phyloP scores from a whole-genome alignment of 2,113 vertebrate genomes.

The Cygnus buccinator region DNA sequence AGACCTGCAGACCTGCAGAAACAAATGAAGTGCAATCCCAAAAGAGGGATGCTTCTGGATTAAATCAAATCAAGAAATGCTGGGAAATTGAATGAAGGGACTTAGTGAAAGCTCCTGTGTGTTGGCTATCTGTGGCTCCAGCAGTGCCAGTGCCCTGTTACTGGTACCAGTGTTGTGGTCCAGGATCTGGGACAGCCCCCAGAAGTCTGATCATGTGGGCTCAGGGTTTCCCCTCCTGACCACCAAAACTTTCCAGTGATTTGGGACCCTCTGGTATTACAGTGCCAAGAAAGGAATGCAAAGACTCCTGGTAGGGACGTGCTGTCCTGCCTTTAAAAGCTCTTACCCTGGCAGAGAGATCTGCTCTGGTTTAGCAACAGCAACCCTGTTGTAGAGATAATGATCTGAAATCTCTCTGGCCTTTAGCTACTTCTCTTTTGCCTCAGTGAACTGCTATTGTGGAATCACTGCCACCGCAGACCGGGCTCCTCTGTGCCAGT shows the following conservation, averaged over 20 bases:
- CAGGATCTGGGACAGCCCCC: not conserved
- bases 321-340: not conserved
- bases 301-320: not conserved
- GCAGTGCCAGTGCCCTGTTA: not conserved
- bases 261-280: not conserved
- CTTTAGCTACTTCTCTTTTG: slow-evolving; percentile 26
- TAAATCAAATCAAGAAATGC: not conserved
- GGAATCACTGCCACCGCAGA: not conserved
- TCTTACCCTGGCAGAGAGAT: not conserved
- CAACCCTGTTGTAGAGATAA: not conserved
- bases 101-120: accelerated
- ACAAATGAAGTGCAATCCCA: too few species aligned
- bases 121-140: not conserved
- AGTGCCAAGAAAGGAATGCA: not conserved
- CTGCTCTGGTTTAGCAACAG: not conserved
- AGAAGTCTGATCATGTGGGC: accelerated
- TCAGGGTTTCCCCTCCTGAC: not conserved
- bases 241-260: not conserved
- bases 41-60: not conserved
- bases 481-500: not conserved
- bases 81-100: not conserved
- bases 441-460: slow-evolving; percentile 22
- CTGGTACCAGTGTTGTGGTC: not conserved
- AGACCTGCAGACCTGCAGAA: not conserved
- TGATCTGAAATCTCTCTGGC: slow-evolving; percentile 7